These are phyloP conservation scores for Geopemphigus sp. DNA, from an alignment of 1,140 invertebrate species.

Conservation along the genomic window DNA sequence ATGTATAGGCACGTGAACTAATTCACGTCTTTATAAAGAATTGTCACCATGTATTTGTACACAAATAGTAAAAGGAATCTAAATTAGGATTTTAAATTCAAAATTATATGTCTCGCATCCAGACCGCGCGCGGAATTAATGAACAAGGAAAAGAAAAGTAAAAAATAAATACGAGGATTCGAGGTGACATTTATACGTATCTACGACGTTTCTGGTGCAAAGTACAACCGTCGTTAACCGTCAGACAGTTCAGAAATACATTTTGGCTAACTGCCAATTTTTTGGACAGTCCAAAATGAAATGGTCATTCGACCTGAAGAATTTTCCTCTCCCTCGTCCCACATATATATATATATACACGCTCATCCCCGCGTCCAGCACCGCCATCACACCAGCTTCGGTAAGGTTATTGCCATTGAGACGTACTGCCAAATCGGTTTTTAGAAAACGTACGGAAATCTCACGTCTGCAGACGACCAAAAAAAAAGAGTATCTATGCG, in stretches of 20 bases:
- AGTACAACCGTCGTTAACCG: neutral
- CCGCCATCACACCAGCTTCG: neutral
- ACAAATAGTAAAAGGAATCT: neutral
- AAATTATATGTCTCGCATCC: neutral
- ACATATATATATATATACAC: too few species aligned
- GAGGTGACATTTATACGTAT: conserved; percentile 37
- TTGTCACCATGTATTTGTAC: too few species aligned
- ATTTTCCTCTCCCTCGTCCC: neutral
- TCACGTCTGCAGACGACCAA: neutral
- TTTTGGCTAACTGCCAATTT: conserved; percentile 23
- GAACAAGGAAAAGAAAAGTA: neutral
- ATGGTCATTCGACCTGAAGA: conserved; percentile 48
- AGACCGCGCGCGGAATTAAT: neutral
- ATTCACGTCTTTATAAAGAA: too few species aligned
- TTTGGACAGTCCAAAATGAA: conserved; percentile 43
- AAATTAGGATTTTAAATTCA: neutral
- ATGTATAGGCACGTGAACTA: too few species aligned
- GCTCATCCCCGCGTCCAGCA: neutral
- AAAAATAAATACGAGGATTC: neutral
- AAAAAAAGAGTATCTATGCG: too few species aligned
- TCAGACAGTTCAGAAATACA: conserved; percentile 47
- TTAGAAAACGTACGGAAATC: conserved; percentile 14
- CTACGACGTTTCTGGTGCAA: conserved; percentile 13
- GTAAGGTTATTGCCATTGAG: conserved; percentile 16
- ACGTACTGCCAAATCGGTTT: conserved; percentile 29